Percentiles rank a stretch among this genome's conserved stretches.
Conservation (phyloP, 2,113 vertebrate genomes). For the Bombycilla garrulus region DNA sequence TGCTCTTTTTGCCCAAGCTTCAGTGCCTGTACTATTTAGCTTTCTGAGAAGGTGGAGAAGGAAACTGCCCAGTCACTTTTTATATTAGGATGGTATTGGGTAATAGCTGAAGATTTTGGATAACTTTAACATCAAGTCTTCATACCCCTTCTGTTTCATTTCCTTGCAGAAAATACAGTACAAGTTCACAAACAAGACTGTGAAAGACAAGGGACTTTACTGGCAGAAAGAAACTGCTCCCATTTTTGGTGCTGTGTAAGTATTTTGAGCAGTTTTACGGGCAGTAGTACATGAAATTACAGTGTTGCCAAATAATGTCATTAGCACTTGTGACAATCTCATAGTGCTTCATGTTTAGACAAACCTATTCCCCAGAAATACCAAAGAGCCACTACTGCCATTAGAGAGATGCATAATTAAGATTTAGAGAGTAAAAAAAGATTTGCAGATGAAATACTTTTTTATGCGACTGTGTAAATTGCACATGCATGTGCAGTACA, state of each 20-base stretch:
- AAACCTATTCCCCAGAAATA: neutral
- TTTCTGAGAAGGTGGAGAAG: neutral
- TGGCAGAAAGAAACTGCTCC: slow-evolving; percentile 68
- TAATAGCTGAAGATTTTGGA: neutral
- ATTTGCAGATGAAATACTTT: neutral
- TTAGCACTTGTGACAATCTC: neutral
- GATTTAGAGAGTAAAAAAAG: neutral
- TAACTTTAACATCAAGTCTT: neutral
- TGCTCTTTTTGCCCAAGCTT: neutral
- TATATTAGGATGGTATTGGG: neutral
- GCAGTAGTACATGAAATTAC: neutral
- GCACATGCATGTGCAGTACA: neutral
- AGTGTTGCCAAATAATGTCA: neutral
- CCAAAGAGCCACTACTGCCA: neutral
- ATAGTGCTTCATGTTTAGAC: neutral
- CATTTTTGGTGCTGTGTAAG: slow-evolving; percentile 77
- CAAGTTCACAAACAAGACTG: slow-evolving; percentile 50
- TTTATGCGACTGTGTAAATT: neutral
- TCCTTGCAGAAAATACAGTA: slow-evolving; percentile 64
- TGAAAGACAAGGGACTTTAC: slow-evolving; percentile 42
- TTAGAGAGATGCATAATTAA: neutral
- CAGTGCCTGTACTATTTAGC: neutral
- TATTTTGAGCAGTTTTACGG: slow-evolving; percentile 29
- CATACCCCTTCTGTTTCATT: neutral
- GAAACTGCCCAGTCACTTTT: neutral